These are phyloP conservation scores for Scylla paramamosain DNA, from an alignment of 1,140 invertebrate species.

Conservation along the genomic window DNA sequence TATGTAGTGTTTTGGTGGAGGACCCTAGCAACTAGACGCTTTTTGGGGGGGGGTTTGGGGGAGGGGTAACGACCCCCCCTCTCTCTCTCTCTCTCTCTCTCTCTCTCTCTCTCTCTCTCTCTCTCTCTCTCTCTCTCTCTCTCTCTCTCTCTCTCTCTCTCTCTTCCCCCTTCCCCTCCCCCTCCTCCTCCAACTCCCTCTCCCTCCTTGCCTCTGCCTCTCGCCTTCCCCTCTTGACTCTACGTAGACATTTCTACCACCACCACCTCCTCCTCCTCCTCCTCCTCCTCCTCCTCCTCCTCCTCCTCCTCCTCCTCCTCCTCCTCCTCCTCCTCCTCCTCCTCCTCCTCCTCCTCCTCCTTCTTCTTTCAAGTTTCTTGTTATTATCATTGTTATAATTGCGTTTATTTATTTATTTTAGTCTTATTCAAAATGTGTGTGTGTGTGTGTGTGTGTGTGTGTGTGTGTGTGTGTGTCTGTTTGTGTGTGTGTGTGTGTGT, in stretches of 20 bases:
- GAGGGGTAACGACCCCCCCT: neutral
- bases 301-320: neutral
- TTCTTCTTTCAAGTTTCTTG: neutral
- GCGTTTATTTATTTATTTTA: neutral
- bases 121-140: constrained; percentile 44
- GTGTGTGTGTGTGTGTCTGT: neutral
- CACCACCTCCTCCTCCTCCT: no score
- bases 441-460: neutral
- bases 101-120: constrained; percentile 51
- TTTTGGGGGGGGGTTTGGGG: neutral
- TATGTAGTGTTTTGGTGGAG: neutral
- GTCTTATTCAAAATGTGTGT: no score
- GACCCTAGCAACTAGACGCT: neutral
- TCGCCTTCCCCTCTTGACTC: neutral
- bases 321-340: neutral
- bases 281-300: no score
- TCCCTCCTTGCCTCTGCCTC: neutral
- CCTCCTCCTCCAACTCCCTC: neutral
- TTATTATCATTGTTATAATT: no score
- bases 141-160: neutral
- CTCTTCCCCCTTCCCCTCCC: neutral
- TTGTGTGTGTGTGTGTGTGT: neutral
- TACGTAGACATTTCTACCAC: neutral
- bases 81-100: constrained; percentile 38
- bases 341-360: neutral